phyloP scores from a whole-genome alignment of 2,888 invertebrate species.

The Hemaris fuciformis region DNA sequence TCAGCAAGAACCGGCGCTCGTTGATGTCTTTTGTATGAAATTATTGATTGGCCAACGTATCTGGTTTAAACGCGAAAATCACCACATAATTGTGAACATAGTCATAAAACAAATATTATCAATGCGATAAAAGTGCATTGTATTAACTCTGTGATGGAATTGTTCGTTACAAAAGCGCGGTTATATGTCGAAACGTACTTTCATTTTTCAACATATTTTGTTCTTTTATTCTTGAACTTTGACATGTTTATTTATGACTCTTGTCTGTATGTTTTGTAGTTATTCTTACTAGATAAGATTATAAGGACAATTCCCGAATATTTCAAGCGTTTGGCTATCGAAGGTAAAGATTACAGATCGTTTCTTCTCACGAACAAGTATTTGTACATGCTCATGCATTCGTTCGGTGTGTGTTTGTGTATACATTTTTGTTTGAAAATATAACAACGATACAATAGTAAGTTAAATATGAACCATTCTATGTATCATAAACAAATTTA shows the following conservation, averaged over 20 bases:
- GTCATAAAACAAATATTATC: neutral
- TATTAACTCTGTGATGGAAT: neutral
- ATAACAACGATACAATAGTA: too few relatives aligned
- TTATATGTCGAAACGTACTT: neutral
- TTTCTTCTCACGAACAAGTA: too few relatives aligned
- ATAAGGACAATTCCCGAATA: too few relatives aligned
- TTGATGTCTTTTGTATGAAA: constrained; percentile 53
- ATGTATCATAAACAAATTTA: too few relatives aligned
- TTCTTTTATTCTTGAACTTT: constrained; percentile 1
- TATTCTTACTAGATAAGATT: too few relatives aligned
- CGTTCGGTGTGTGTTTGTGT: too few relatives aligned
- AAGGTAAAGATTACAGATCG: too few relatives aligned
- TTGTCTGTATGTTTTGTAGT: neutral
- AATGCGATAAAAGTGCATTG: neutral
- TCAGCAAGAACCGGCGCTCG: constrained; percentile 26
- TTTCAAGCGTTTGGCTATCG: too few relatives aligned
- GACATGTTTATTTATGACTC: neutral
- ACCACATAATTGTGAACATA: neutral
- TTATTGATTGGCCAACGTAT: constrained; percentile 12
- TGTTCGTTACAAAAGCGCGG: neutral
- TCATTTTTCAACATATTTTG: neutral
- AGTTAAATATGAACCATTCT: too few relatives aligned
- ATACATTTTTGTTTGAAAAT: too few relatives aligned
- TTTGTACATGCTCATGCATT: too few relatives aligned
- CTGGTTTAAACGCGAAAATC: neutral